phyloP scores from a whole-genome alignment of 2,888 invertebrate genomes.

The Chaetogeoica ovagalla region DNA sequence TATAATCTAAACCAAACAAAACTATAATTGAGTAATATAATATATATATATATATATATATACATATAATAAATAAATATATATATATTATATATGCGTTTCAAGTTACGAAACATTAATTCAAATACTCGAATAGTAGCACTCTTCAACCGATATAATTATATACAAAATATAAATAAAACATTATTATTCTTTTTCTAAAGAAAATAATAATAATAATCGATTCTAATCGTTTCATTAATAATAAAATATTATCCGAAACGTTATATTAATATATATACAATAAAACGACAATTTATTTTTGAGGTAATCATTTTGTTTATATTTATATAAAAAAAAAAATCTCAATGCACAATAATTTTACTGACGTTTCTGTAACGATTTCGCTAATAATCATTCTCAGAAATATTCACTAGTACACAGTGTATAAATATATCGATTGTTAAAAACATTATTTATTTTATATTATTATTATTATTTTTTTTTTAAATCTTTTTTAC shows the following conservation, averaged over 20 bases:
- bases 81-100: background rate
- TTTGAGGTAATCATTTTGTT: background rate
- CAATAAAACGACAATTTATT: conserved; percentile 9
- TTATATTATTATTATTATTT: background rate
- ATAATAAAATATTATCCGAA: too few relatives aligned
- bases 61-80: too few relatives aligned
- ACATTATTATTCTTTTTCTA: background rate
- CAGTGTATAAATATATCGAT: background rate
- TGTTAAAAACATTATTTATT: background rate
- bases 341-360: background rate
- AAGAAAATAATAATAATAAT: too few relatives aligned
- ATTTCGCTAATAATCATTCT: conserved; percentile 25
- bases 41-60: too few relatives aligned
- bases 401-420: conserved; percentile 4
- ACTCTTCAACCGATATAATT: background rate
- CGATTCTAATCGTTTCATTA: too few relatives aligned
- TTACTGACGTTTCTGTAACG: conserved; percentile 2
- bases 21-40: background rate
- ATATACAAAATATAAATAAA: background rate
- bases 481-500: background rate
- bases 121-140: background rate
- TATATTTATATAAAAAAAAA: too few relatives aligned
- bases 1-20: background rate
- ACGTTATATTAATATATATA: background rate
- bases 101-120: background rate